Evolutionary conservation across 2,888 invertebrate genomes (phyloP), one percentile per base, ranked within the genome.

Genomic region (Poecilus cupreus): DNA sequence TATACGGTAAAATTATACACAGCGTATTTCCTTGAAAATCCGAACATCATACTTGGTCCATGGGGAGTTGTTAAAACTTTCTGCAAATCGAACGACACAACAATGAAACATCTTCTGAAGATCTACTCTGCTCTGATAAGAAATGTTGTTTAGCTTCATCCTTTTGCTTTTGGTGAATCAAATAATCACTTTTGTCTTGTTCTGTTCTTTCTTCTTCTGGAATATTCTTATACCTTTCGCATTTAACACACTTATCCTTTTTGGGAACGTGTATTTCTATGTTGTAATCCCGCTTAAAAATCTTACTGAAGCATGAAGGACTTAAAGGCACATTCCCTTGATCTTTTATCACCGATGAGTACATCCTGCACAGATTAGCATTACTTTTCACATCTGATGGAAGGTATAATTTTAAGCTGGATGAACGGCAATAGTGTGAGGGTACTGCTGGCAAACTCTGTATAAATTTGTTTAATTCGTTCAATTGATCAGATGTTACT

Each of bases 1-100:
- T 86, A 86, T 13, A 86, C 60, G 32, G 85, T 85, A 64, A 86
- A 85, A 83, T 86, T 86, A 64, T 84, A 86, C 16, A 85, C 83
- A 20, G 84, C 84, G 81, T 86, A 85, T 83, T 86, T 86, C 78
- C 85, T 80, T 16, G 82, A 81, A 75, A 85, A 86, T 16, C 83
- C 84, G 18, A 83, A 82, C 20, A 84, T 13, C 82, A 85, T 83
- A 81, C 83, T 84, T 16, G 83, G 81, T 5, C 84, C 85, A 82
- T 84, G 82, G 11, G 85, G 84, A 26, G 86, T 85, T 43, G 83
- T 82, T 32, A 86, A 81, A n/a, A 86, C 85, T 82, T 85, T 85
- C 80, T 85, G 84, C 26, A 85, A 64, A 77, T 83, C 85, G 75
- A 85, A 84, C 24, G 82, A 83, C 16, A 79, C 78, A 18, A 83